A percentile compares a stretch with the other conserved stretches of the same genome.
Evolutionary conservation across 2,797 vertebrate genomes (phyloP).

Genomic region (Sebastes oblongus): DNA sequence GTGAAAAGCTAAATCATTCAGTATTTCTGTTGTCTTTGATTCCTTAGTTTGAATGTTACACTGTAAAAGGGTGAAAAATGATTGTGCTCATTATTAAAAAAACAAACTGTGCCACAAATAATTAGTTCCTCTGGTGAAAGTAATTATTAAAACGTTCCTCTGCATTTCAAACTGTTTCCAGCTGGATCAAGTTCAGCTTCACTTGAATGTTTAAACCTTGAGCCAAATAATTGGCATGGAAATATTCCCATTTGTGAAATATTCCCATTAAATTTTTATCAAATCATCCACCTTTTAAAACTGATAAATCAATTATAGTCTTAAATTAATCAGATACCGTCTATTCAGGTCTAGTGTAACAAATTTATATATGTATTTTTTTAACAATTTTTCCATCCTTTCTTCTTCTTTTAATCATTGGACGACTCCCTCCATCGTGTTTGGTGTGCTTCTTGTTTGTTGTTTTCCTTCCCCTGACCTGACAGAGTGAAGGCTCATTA

Average conservation of each 20-base stretch:
- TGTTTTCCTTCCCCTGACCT: neutral
- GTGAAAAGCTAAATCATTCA: slow-evolving; percentile 8
- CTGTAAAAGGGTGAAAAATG: slow-evolving; percentile 5
- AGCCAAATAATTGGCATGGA: neutral
- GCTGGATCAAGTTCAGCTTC: too few relatives aligned
- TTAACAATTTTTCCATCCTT: neutral
- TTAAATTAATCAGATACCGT: neutral
- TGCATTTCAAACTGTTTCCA: neutral
- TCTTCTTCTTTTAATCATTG: neutral
- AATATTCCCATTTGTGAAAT: neutral
- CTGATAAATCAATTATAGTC: neutral
- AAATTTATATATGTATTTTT: neutral
- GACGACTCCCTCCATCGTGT: neutral
- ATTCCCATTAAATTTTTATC: neutral
- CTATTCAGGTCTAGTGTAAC: neutral
- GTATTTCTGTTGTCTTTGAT: slow-evolving; percentile 1
- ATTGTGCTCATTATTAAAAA: slow-evolving; percentile 23
- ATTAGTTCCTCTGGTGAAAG: slow-evolving; percentile 36
- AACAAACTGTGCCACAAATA: slow-evolving; percentile 31
- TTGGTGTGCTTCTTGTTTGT: neutral
- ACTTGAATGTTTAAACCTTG: neutral
- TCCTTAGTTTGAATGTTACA: slow-evolving; percentile 13
- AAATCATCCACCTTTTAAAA: neutral
- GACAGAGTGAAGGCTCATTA: neutral
- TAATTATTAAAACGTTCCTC: slow-evolving; percentile 4